A percentile compares a stretch with the other conserved stretches of the same genome.
Evolutionary conservation across 2,888 invertebrate species (phyloP).

Genomic region (Sinodicranocentrus sp.): DNA sequence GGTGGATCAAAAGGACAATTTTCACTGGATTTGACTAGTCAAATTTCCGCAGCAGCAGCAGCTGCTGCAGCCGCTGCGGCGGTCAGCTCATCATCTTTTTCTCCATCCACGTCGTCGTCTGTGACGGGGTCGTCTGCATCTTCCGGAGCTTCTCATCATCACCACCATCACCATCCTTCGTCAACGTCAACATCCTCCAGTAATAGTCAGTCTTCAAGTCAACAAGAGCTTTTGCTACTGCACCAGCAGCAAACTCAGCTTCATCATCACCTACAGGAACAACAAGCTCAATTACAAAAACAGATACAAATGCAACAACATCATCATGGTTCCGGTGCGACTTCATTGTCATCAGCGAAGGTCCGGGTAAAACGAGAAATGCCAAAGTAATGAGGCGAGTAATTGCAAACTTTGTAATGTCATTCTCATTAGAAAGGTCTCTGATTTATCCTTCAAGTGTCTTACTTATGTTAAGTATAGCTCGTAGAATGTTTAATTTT

Average conservation of each 20-base stretch:
- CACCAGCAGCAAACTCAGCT: slow-evolving; percentile 54
- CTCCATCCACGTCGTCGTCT: slow-evolving; percentile 54
- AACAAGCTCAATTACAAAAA: slow-evolving; percentile 62
- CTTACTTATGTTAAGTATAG: too few relatives aligned
- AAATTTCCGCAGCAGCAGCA: slow-evolving; percentile 66
- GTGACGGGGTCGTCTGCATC: slow-evolving; percentile 54
- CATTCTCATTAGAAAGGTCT: too few relatives aligned
- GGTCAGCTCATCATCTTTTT: slow-evolving; percentile 34
- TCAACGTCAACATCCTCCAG: slow-evolving; percentile 60
- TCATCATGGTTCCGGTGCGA: slow-evolving; percentile 50
- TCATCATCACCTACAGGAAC: slow-evolving; percentile 61
- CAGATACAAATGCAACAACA: slow-evolving; percentile 63
- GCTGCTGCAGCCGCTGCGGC: slow-evolving; percentile 60
- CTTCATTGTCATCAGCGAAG: slow-evolving; percentile 49
- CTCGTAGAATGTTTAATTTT: too few relatives aligned
- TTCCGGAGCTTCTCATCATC: slow-evolving; percentile 53
- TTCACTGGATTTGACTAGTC: slow-evolving; percentile 70
- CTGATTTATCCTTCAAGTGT: too few relatives aligned
- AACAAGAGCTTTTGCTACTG: slow-evolving; percentile 58
- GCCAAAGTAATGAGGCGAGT: slow-evolving; percentile 53
- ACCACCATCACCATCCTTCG: slow-evolving; percentile 54
- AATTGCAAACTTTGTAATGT: neutral
- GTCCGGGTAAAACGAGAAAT: slow-evolving; percentile 64
- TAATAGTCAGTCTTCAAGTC: slow-evolving; percentile 49
- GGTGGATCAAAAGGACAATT: slow-evolving; percentile 68